Evolutionary conservation across 2,888 invertebrate genomes (phyloP), one percentile per base, ranked within the genome.

Genomic region (Heteromurus nitidus): DNA sequence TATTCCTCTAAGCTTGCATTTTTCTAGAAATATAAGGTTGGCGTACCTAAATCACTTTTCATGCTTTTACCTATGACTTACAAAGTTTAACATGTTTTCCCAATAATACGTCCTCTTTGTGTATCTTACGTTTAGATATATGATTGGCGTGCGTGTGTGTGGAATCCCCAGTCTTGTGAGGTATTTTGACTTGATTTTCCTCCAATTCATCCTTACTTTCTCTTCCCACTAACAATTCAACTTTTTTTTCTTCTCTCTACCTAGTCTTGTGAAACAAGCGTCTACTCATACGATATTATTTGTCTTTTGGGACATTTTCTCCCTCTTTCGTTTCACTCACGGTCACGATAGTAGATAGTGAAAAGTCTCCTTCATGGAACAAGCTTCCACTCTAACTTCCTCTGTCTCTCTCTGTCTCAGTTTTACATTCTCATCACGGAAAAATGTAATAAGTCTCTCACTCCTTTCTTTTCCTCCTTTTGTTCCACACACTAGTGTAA

Each of bases 381-480:
- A 42, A 30, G 65, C 18, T 75, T 42, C 47, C 55, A 44, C 50
- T 26, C 50, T 18, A 22, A 58, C 62, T 60, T 55, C 42, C 18
- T 31, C 20, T 30, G 16, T 36, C 36, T 60, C 42, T 26, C 18
- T 31, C 20, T 30, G 16, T 36, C 36, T 44, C 16, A 18, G 2
- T 58, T 58, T 67, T 58, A 24, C 28, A 75, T 75, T 67, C 75
- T 75, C 75, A 42, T 67, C 75, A 75, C 75, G 75, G 44, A 75
- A 44, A 75, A 75, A 58, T 75, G 75, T 75, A 67, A 75, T 75
- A 75, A 75, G 75, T 75, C 67, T 67, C 58, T 42, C n/a, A n/a
- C 65, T 47, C 22, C 24, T 58, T 44, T 18, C 20, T 30, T 22
- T 30, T 62, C 28, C 60, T 18, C 20, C 47, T 22, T 30, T 62